Conservation (phyloP, 2,113 vertebrate genomes). For the Progne subis region DNA sequence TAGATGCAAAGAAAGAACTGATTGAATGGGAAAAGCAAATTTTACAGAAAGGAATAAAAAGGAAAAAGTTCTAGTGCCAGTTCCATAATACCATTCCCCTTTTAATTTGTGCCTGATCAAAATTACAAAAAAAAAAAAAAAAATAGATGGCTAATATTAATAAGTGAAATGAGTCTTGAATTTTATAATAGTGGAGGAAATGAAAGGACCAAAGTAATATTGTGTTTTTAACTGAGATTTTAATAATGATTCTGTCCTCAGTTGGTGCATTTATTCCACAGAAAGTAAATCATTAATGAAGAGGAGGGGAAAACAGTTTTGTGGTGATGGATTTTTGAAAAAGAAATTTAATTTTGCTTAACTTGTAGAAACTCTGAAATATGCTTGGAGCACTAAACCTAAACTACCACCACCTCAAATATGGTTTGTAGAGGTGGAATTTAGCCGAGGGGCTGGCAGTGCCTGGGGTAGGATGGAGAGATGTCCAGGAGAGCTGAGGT, state of each 20-base stretch:
- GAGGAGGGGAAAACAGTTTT: constrained; percentile 8
- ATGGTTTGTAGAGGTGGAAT: not conserved
- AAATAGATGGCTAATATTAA: constrained; percentile 68
- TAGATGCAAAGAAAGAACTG: not conserved
- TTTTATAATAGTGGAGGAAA: constrained; percentile 66
- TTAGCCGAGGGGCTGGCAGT: not conserved
- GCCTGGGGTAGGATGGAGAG: not conserved
- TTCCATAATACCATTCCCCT: constrained; percentile 25
- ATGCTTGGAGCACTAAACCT: not conserved
- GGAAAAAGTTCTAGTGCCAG: not conserved
- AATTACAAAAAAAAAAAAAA: constrained; percentile 38
- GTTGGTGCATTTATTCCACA: constrained; percentile 43
- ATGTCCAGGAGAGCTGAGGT: not conserved
- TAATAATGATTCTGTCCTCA: constrained; percentile 69
- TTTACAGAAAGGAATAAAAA: not conserved
- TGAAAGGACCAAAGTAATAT: constrained; percentile 57
- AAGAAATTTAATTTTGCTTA: constrained; percentile 16
- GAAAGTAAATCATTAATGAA: constrained; percentile 67
- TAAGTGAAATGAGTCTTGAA: constrained; percentile 69
- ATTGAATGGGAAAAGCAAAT: not conserved
- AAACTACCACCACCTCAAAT: not conserved
- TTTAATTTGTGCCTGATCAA: constrained; percentile 56
- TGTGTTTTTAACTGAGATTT: constrained; percentile 69
- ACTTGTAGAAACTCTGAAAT: constrained; percentile 2
- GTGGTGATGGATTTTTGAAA: constrained; percentile 40